A percentile compares a stretch with the other conserved stretches of the same genome.
Conservation (phyloP, 2,113 vertebrate species). For the Sapayoa aenigma region DNA sequence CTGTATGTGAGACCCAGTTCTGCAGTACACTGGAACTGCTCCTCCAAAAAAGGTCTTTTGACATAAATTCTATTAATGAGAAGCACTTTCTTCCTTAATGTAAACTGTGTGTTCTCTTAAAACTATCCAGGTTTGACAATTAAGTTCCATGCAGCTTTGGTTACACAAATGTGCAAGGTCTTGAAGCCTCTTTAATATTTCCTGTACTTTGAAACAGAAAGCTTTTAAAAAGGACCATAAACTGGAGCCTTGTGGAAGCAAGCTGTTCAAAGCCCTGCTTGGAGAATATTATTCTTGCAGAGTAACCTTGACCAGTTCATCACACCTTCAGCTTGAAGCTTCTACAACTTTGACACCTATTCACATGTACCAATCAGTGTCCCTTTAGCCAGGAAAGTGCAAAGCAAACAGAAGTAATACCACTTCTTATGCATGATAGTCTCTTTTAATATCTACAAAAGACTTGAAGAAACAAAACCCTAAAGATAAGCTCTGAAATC, state of each 20-base stretch:
- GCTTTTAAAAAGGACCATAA: neutral
- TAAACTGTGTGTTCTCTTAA: neutral
- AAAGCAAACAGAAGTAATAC: conserved; percentile 27
- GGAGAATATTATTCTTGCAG: neutral
- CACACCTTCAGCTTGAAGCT: neutral
- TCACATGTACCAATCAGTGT: neutral
- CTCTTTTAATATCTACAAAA: conserved; percentile 60
- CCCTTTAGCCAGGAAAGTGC: neutral
- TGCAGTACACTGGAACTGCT: neutral
- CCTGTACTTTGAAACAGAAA: neutral
- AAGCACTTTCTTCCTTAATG: neutral
- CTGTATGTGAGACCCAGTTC: neutral
- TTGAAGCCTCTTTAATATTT: neutral
- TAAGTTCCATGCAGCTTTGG: neutral
- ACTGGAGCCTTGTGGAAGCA: neutral
- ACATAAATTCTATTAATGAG: neutral
- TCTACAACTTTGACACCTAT: neutral
- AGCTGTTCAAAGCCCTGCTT: neutral
- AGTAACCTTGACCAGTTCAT: neutral
- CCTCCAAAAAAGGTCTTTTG: neutral
- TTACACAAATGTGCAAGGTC: neutral
- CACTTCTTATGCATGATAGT: conserved; percentile 45
- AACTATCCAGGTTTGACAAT: neutral
- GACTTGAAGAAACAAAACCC: conserved; percentile 2
- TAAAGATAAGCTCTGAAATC: conserved; percentile 14